A percentile compares a stretch with the other conserved stretches of the same genome.
Conservation (phyloP, 2,888 invertebrate genomes). For the Limnephilus lunatus region DNA sequence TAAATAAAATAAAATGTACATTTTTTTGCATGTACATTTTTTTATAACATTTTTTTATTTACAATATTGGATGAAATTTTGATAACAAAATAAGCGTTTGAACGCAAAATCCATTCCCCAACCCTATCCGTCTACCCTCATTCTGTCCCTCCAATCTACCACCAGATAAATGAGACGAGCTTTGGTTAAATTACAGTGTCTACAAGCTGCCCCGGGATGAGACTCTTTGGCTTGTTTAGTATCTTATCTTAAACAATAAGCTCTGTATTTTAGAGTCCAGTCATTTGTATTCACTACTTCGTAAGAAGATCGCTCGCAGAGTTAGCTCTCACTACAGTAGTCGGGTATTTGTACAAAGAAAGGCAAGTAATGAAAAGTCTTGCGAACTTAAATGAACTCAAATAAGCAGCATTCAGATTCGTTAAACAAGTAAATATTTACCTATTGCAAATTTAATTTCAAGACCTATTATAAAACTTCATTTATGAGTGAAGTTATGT, state of each 20-base stretch:
- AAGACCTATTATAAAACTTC: not conserved
- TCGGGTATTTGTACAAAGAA: constrained; percentile 7
- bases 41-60: no score
- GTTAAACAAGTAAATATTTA: not conserved
- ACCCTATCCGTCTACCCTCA: constrained; percentile 21
- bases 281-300: constrained; percentile 50
- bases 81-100: constrained; percentile 35
- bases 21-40: no score
- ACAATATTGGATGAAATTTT: no score
- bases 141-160: constrained; percentile 51
- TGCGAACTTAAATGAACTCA: constrained; percentile 36
- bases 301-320: constrained; percentile 4
- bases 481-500: not conserved
- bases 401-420: not conserved
- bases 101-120: not conserved
- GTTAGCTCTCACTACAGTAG: constrained; percentile 22
- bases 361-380: constrained; percentile 11
- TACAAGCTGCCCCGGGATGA: constrained; percentile 55
- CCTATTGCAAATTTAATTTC: not conserved
- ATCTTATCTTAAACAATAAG: constrained; percentile 63
- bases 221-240: constrained; percentile 47
- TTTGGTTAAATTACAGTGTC: constrained; percentile 64
- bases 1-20: no score
- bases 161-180: constrained; percentile 64
- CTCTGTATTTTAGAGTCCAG: constrained; percentile 60